Evolutionary conservation across 37 sponge, comb jelly and placozoan species (phyloP), one percentile per base, ranked within the genome.

Genomic region (Haliclona indistincta): DNA sequence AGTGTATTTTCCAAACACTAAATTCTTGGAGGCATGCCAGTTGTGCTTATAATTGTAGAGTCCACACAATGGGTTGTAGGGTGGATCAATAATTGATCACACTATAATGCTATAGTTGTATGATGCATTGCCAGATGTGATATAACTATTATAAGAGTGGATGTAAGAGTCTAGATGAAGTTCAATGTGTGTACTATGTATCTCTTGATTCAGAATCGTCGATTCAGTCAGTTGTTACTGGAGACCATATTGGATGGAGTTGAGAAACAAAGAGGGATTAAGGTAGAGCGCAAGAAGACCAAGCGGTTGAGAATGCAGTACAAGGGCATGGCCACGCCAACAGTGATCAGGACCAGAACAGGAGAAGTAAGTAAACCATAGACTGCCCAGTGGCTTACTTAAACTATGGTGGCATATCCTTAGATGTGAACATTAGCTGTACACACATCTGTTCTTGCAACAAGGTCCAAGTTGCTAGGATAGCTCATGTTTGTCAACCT

Each of bases 211-310:
- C 54, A 91, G 91, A 53, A 89, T 30, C 73, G 80, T 32, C 81
- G 86, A 23, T 89, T 94, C 74, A 85, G 69, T 61, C 68, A 91
- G 60, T 25, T 95, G 43, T 69, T 95, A 29, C 64, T 95, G 11
- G 70, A 77, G 23, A 95, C 93, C 35, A 89, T 78, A 19, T 51
- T 95, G 13, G 89, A 88, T 51, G 93, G 86, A 11, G 45, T 95
- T 3, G 83, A 88, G 63, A 84, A 65, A 0, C 42, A 86, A 44
- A 49, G 79, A 13, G 28, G 75, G 37, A 30, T 80, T 20, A 88
- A 67, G 56, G 28, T 87, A 17, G 88, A 84, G 15, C 56, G 69
- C 34, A 62, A 64, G 34, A 52, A 43, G 3, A 32, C 79, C 43
- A 93, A 89, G 63, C 42, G 40, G 22, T 92, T 87, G 23, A 88